Percentiles rank a stretch among this genome's conserved stretches.
These are phyloP conservation scores for Percopsis transmontana DNA, from an alignment of 2,113 vertebrate species.

Conservation along the genomic window DNA sequence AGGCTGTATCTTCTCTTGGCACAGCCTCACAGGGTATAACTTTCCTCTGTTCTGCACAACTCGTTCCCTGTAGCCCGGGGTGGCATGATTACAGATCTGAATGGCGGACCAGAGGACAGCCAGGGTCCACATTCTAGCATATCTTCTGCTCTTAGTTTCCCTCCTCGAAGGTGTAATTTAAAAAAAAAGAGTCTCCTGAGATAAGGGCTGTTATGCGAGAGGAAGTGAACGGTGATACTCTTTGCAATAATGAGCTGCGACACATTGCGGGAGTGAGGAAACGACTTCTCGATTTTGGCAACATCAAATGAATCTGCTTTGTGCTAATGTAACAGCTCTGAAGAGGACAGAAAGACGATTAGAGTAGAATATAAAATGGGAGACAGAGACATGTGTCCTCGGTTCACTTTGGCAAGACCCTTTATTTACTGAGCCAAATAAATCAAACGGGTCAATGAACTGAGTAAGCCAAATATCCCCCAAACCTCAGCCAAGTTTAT, in stretches of 20 bases:
- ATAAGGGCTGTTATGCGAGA: conserved; percentile 27
- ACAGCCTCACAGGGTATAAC: background rate
- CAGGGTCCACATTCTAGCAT: conserved; percentile 14
- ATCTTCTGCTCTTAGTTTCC: background rate
- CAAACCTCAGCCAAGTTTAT: conserved; percentile 27
- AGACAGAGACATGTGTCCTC: conserved; percentile 44
- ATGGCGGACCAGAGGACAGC: conserved; percentile 12
- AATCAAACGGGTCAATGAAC: conserved; percentile 51
- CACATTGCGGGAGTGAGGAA: conserved; percentile 28
- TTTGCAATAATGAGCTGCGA: conserved; percentile 19
- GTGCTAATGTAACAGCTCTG: conserved; percentile 26
- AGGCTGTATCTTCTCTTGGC: conserved; percentile 10
- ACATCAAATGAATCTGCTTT: conserved; percentile 41
- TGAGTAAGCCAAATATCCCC: conserved; percentile 22
- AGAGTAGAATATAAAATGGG: conserved; percentile 42
- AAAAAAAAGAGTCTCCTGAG: conserved; percentile 23
- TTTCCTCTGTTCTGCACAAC: conserved; percentile 18
- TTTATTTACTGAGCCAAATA: conserved; percentile 26
- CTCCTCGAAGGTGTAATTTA: background rate
- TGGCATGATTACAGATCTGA: conserved; percentile 30
- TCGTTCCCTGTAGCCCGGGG: background rate
- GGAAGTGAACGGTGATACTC: conserved; percentile 8
- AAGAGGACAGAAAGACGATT: conserved; percentile 49
- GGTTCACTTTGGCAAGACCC: conserved; percentile 48
- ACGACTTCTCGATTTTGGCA: conserved; percentile 34